A percentile compares a stretch with the other conserved stretches of the same genome.
phyloP scores from a whole-genome alignment of 1,140 invertebrate species.

The Diabrotica virgifera region DNA sequence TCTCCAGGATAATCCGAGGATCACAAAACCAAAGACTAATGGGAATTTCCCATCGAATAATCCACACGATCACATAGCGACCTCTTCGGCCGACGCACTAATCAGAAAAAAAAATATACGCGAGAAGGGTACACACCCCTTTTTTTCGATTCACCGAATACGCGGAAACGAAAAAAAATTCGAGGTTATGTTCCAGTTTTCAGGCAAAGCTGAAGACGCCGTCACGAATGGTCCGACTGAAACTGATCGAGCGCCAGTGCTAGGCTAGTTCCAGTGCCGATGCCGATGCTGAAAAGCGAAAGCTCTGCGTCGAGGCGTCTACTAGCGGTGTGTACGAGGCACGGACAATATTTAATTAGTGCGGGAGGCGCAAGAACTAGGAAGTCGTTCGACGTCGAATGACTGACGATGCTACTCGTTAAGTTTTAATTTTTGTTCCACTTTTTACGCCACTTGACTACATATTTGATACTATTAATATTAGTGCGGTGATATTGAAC shows the following conservation, averaged over 20 bases:
- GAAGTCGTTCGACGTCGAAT: too few species aligned
- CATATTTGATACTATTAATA: too few species aligned
- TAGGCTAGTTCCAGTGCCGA: not conserved
- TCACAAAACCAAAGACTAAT: constrained; percentile 4
- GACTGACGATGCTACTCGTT: too few species aligned
- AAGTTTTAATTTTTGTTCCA: too few species aligned
- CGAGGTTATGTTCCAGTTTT: not conserved
- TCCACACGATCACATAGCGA: constrained; percentile 4
- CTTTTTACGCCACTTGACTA: too few species aligned
- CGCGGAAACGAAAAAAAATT: not conserved
- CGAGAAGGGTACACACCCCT: constrained; percentile 18
- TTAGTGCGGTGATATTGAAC: too few species aligned
- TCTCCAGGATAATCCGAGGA: constrained; percentile 5
- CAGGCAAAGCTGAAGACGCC: constrained; percentile 11
- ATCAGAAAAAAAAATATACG: constrained; percentile 4
- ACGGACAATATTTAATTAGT: too few species aligned
- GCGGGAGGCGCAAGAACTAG: too few species aligned
- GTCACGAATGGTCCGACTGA: constrained; percentile 6
- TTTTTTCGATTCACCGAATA: constrained; percentile 6
- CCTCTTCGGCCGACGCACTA: not conserved
- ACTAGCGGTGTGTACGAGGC: too few species aligned
- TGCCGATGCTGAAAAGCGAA: constrained; percentile 8
- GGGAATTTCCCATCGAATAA: constrained; percentile 6
- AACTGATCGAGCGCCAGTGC: constrained; percentile 12
- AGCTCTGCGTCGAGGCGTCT: not conserved